phyloP scores from a whole-genome alignment of 2,113 vertebrate genomes.

The Colaptes auratus region DNA sequence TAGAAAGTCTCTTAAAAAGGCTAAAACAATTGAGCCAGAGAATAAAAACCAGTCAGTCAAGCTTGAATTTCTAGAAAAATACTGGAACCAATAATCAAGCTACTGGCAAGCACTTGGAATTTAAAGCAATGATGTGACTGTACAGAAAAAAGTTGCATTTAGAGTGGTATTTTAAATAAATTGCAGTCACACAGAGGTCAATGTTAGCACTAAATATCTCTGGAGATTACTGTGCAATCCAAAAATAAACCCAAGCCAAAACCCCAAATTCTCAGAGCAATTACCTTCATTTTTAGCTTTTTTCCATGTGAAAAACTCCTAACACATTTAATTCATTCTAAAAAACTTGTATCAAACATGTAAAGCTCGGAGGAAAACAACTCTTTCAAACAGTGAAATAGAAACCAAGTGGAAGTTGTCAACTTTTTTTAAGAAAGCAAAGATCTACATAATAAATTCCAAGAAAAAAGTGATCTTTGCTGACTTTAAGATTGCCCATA shows the following conservation, averaged over 20 bases:
- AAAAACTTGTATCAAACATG: not conserved
- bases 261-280: not conserved
- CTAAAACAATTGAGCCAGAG: not conserved
- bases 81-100: not conserved
- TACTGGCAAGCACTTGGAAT: not conserved
- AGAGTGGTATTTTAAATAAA: slow-evolving; percentile 33
- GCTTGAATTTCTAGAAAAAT: not conserved
- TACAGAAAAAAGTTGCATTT: not conserved
- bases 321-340: not conserved
- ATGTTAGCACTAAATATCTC: not conserved
- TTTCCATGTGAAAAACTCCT: not conserved
- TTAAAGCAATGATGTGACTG: not conserved
- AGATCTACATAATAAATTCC: not conserved
- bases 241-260: not conserved
- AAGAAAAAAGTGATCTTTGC: not conserved
- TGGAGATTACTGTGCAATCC: not conserved
- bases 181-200: not conserved
- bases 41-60: not conserved
- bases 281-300: slow-evolving; percentile 22
- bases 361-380: not conserved
- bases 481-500: not conserved
- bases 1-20: not conserved
- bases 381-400: not conserved
- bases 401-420: not conserved
- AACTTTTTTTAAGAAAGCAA: not conserved